These are phyloP conservation scores for Psammodynastes pulverulentus DNA, from an alignment of 2,113 vertebrate genomes.

Conservation along the genomic window DNA sequence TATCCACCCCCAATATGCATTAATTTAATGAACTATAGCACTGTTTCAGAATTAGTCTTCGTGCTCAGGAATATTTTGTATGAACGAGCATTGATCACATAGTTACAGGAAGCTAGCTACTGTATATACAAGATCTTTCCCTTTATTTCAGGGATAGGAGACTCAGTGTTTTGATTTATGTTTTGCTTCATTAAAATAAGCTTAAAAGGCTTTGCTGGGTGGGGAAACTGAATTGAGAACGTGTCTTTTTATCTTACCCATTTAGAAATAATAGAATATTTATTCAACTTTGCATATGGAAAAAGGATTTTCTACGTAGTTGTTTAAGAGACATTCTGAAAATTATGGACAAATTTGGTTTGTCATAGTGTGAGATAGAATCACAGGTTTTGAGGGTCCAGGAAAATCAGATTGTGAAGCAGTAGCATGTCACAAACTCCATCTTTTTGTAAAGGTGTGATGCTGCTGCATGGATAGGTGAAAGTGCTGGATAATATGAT, in stretches of 20 bases:
- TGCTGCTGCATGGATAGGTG: not conserved
- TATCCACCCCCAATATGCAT: slow-evolving; percentile 28
- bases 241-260: not conserved
- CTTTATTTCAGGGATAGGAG: not conserved
- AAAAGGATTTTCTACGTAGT: too few species aligned
- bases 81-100: not conserved
- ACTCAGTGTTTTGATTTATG: not conserved
- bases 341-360: not conserved
- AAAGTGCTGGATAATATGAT: not conserved
- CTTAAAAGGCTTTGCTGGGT: not conserved
- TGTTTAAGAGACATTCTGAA: not conserved
- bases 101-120: not conserved
- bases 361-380: not conserved
- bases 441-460: not conserved
- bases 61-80: not conserved
- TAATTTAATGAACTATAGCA: slow-evolving; percentile 36
- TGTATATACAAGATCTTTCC: not conserved
- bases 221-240: not conserved
- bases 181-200: not conserved
- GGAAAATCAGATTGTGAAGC: not conserved
- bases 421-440: not conserved
- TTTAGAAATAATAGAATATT: not conserved
- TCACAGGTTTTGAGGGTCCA: not conserved
- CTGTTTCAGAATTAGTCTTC: not conserved
- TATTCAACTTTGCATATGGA: not conserved